A percentile compares a stretch with the other conserved stretches of the same genome.
Conservation (phyloP, 2,113 vertebrate species). For the Verasper variegatus region DNA sequence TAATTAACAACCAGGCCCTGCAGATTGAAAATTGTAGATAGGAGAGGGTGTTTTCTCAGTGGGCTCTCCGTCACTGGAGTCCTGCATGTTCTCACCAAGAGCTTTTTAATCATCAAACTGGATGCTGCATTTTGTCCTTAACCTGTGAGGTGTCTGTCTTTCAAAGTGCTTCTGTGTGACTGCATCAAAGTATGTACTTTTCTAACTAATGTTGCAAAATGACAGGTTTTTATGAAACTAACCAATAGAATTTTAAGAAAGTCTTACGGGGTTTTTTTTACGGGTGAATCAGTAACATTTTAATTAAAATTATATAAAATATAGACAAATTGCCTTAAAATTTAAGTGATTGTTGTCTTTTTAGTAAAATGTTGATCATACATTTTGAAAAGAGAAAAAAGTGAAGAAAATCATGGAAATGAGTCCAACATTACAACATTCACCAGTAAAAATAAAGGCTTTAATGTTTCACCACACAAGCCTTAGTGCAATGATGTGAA, state of each 20-base stretch:
- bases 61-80: background rate
- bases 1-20: constrained; percentile 40
- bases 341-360: no score
- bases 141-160: background rate
- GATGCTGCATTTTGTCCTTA: background rate
- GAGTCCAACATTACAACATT: no score
- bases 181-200: background rate
- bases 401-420: no score
- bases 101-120: constrained; percentile 15
- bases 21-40: constrained; percentile 15
- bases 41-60: background rate
- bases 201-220: background rate
- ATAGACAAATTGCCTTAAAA: no score
- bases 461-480: no score
- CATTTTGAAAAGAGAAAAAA: no score
- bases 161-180: background rate
- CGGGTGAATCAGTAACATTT: no score
- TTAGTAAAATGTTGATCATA: no score
- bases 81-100: background rate
- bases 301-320: no score
- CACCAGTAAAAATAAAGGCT: no score
- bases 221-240: background rate
- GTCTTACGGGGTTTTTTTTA: background rate
- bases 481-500: no score
- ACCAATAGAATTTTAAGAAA: background rate